Conservation (phyloP, 1,140 invertebrate species). For the Sarcophaga peregrina region DNA sequence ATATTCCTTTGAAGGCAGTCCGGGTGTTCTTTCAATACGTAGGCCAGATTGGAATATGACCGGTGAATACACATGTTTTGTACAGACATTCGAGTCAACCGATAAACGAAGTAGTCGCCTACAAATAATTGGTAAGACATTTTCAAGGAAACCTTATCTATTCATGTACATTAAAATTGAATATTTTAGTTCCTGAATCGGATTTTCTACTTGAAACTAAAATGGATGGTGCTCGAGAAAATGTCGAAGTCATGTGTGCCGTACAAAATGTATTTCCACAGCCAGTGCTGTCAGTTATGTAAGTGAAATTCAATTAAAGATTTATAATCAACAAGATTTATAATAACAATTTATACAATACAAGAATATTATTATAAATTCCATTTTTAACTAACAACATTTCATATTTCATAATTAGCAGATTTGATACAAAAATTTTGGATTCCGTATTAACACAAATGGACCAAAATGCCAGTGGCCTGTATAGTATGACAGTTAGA, state of each 20-base stretch:
- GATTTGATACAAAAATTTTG: conserved; percentile 63
- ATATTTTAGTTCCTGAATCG: conserved; percentile 61
- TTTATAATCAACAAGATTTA: background rate
- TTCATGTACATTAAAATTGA: background rate
- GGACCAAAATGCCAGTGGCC: conserved; percentile 63
- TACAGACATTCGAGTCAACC: conserved; percentile 65
- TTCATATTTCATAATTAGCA: conserved; percentile 43
- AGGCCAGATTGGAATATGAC: conserved; percentile 67
- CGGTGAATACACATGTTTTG: conserved; percentile 65
- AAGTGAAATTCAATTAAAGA: conserved; percentile 47
- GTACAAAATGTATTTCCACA: conserved; percentile 65
- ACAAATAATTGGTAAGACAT: conserved; percentile 64
- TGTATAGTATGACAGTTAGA: conserved; percentile 64
- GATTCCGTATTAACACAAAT: conserved; percentile 63
- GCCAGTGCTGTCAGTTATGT: conserved; percentile 63
- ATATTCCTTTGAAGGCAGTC: conserved; percentile 61
- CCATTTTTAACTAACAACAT: background rate
- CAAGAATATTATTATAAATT: too few relatives aligned
- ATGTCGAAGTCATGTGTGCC: conserved; percentile 63
- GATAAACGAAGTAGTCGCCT: conserved; percentile 65
- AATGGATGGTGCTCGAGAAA: conserved; percentile 56
- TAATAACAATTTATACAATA: too few relatives aligned
- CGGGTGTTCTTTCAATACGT: conserved; percentile 65
- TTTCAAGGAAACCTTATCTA: background rate
- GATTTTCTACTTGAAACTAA: conserved; percentile 64